A percentile compares a stretch with the other conserved stretches of the same genome.
Evolutionary conservation across 2,888 invertebrate species (phyloP).

Genomic region (Prosapia bicincta): DNA sequence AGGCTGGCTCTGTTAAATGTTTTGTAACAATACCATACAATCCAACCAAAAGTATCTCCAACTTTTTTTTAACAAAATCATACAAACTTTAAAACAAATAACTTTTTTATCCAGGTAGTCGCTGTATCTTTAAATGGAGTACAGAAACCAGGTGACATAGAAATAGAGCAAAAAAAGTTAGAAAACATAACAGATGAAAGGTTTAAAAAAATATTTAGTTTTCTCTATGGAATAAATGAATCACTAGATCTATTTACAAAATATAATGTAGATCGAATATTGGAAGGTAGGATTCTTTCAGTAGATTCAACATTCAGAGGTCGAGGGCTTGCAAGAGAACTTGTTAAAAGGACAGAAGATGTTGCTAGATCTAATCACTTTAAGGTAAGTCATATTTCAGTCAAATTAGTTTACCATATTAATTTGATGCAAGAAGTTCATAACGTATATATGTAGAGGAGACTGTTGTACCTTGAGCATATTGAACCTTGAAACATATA

Average conservation of each 20-base stretch:
- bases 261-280: constrained; percentile 64
- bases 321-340: constrained; percentile 67
- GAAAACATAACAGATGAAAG: constrained; percentile 50
- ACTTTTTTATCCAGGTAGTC: constrained; percentile 57
- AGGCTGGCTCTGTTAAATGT: no score
- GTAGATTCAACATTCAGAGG: constrained; percentile 70
- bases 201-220: constrained; percentile 73
- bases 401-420: no score
- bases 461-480: no score
- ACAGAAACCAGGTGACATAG: constrained; percentile 66
- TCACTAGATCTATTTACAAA: constrained; percentile 64
- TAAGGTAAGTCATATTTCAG: constrained; percentile 58
- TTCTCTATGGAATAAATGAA: constrained; percentile 67
- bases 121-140: constrained; percentile 79
- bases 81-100: not conserved
- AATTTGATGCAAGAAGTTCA: no score
- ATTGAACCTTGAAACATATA: no score
- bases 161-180: constrained; percentile 64
- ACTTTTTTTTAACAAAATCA: no score
- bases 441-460: no score
- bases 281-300: constrained; percentile 78
- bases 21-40: no score
- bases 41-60: no score
- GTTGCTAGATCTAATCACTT: constrained; percentile 63
- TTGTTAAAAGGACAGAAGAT: constrained; percentile 64